Conservation (phyloP, 2,888 invertebrate species). For the Mechanitis mazaeus region DNA sequence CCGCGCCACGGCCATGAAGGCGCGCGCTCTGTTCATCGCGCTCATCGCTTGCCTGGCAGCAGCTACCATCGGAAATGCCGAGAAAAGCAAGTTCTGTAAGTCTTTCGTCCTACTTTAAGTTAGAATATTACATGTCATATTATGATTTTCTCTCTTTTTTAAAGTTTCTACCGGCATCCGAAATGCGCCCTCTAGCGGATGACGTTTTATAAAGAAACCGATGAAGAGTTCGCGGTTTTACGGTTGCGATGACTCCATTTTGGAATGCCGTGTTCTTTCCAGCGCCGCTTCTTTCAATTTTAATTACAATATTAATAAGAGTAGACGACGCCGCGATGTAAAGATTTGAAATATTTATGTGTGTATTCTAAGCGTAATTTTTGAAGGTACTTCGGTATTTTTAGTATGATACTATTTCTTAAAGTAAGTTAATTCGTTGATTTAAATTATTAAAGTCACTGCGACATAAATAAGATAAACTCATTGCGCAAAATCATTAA, state of each 20-base stretch:
- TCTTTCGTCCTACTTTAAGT: conserved; percentile 26
- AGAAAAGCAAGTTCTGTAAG: conserved; percentile 77
- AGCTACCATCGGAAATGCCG: conserved; percentile 53
- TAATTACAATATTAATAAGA: background rate
- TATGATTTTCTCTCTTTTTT: background rate
- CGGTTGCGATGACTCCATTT: conserved; percentile 36
- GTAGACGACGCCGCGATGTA: too few relatives aligned
- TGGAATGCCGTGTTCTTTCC: conserved; percentile 25
- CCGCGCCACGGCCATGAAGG: conserved; percentile 65
- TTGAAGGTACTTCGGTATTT: background rate
- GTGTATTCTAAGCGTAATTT: background rate
- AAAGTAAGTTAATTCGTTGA: too few relatives aligned
- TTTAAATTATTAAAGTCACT: too few relatives aligned
- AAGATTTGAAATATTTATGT: background rate
- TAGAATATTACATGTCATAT: background rate
- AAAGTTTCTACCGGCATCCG: conserved; percentile 23
- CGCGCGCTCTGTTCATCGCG: conserved; percentile 58
- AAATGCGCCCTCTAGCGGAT: conserved; percentile 33
- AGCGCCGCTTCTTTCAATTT: conserved; percentile 10
- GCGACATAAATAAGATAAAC: too few relatives aligned
- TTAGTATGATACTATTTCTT: background rate
- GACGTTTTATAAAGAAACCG: conserved; percentile 23
- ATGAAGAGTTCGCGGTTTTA: conserved; percentile 34
- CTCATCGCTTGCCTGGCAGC: conserved; percentile 53
- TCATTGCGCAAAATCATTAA: too few relatives aligned